Evolutionary conservation across 2,888 invertebrate species (phyloP), one percentile per base, ranked within the genome.

Genomic region (Mesochorus sp.): DNA sequence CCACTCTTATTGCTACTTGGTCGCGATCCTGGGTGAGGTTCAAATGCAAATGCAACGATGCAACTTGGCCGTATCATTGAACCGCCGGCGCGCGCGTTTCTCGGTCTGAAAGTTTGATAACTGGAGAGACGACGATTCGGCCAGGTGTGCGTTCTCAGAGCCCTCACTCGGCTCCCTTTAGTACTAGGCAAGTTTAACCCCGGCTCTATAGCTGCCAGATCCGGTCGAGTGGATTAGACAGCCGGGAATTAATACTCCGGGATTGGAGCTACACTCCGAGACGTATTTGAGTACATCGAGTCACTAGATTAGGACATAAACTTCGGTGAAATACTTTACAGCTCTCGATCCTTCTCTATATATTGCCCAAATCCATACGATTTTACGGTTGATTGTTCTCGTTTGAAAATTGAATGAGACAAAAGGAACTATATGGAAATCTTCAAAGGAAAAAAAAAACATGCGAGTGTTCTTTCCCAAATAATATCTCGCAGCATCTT

Each of bases 41-140:
- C 79, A 83, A 85, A 85, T 86, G 86, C 85, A 85, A 86, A 87
- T 86, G 71, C 80, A 67, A 75, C 62, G 77, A 68, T 72, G 76
- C 76, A 76, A 76, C 73, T 80, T 76, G 76, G 64, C 47, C 78
- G 74, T 79, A 71, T 79, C 71, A 59, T 53, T 47, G 61, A 66
- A 71, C 55, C 67, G 28, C 57, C 24, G 26, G 49, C 59, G 42
- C 37, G n/a, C n/a, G n/a, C n/a, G n/a, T n/a, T n/a, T n/a, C n/a
- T 21, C 47, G 55, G 55, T 59, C 51, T 57, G 81, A 55, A 86
- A 86, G 83, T 86, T 86, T 82, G 84, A 86, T 84, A 85, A 84
- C n/a, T n/a, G n/a, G 84, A 81, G 80, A 77, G 78, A 76, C n/a
- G 79, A 77, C 80, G 80, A 80, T 81, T 76, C 61, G 53, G 26